A percentile compares a stretch with the other conserved stretches of the same genome.
These are phyloP conservation scores for Arion vulgaris DNA, from an alignment of 1,140 invertebrate genomes.

Conservation along the genomic window DNA sequence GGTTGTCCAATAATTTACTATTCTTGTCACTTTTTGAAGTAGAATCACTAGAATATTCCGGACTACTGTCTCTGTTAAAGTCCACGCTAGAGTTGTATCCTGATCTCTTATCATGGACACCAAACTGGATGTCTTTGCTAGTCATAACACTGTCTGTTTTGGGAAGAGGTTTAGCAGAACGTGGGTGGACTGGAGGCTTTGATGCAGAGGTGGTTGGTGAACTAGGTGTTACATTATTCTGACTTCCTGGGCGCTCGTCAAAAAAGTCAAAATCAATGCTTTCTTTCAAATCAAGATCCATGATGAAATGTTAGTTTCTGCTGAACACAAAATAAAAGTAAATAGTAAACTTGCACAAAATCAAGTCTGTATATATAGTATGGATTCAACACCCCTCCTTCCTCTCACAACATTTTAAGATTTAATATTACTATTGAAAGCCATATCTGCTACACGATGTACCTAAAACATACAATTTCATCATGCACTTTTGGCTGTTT, in stretches of 20 bases:
- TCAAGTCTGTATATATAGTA: too few relatives aligned
- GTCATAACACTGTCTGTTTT: neutral
- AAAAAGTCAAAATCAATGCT: conserved; percentile 45
- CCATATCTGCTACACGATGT: too few relatives aligned
- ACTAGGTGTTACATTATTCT: neutral
- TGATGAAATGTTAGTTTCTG: neutral
- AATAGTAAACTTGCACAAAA: too few relatives aligned
- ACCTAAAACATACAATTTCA: too few relatives aligned
- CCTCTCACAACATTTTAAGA: too few relatives aligned
- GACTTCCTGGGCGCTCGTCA: conserved; percentile 30
- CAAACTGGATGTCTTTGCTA: neutral
- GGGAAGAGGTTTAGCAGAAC: neutral
- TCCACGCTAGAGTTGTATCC: neutral
- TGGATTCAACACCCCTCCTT: too few relatives aligned
- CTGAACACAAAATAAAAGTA: too few relatives aligned
- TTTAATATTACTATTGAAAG: too few relatives aligned
- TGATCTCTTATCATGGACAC: neutral
- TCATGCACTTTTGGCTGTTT: too few relatives aligned
- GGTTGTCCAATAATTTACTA: neutral
- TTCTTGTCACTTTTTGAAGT: conserved; percentile 33
- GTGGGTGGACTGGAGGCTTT: neutral
- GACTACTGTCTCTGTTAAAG: neutral
- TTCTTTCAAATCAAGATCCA: conserved; percentile 11
- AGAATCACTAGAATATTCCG: neutral
- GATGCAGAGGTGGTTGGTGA: neutral